Evolutionary conservation across 2,797 vertebrate genomes (phyloP).

Genomic region (Acrossocheilus wenchowensis): DNA sequence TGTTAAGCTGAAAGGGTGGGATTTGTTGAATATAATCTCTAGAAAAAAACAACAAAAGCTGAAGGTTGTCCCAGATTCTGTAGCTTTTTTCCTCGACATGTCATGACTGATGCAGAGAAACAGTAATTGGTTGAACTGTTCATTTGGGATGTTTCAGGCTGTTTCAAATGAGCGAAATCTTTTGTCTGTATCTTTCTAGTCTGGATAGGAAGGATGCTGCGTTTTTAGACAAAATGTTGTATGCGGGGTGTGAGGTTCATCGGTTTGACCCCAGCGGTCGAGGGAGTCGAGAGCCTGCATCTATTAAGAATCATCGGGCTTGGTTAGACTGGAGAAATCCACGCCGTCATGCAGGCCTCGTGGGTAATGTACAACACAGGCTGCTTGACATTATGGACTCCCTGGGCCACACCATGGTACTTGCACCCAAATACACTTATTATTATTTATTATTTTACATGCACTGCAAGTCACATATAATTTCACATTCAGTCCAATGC

Average conservation of each 20-base stretch:
- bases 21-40: not conserved
- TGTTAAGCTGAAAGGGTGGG: not conserved
- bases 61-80: conserved; percentile 20
- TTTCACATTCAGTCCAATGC: not conserved
- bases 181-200: conserved; percentile 67
- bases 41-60: not conserved
- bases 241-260: conserved; percentile 77
- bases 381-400: conserved; percentile 78
- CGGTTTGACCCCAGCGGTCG: conserved; percentile 76
- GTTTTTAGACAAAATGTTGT: conserved; percentile 72
- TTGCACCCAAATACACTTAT: conserved; percentile 8
- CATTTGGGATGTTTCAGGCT: not conserved
- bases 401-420: conserved; percentile 71
- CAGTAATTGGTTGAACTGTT: not conserved
- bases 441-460: not conserved
- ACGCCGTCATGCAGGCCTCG: conserved; percentile 63
- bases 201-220: conserved; percentile 74
- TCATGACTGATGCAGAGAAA: not conserved
- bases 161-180: not conserved
- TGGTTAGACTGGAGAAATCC: conserved; percentile 80
- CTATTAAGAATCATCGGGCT: conserved; percentile 72
- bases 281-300: conserved; percentile 22
- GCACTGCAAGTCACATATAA: not conserved
- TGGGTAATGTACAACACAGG: conserved; percentile 70
- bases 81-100: not conserved